phyloP scores from a whole-genome alignment of 2,888 invertebrate genomes.

The Carabus problematicus region DNA sequence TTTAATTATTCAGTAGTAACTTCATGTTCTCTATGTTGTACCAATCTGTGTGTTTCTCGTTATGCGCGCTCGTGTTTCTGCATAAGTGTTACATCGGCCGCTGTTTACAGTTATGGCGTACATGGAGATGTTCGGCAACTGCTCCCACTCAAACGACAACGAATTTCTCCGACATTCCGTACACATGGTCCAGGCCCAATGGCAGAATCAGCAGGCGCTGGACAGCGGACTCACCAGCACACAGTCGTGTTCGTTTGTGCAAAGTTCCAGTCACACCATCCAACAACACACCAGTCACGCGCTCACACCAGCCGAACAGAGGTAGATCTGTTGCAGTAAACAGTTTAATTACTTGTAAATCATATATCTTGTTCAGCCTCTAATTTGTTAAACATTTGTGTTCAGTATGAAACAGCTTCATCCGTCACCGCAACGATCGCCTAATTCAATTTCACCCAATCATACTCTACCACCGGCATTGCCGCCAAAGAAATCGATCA shows the following conservation, averaged over 20 bases:
- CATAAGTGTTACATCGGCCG: slow-evolving; percentile 25
- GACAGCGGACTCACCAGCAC: slow-evolving; percentile 61
- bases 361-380: slow-evolving; percentile 35
- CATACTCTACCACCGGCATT: slow-evolving; percentile 64
- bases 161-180: slow-evolving; percentile 89
- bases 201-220: slow-evolving; percentile 43
- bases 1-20: neutral
- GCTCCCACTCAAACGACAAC: slow-evolving; percentile 78
- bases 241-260: slow-evolving; percentile 66
- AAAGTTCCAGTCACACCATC: slow-evolving; percentile 45
- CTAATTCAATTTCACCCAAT: slow-evolving; percentile 47
- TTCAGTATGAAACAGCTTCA: slow-evolving; percentile 38
- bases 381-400: slow-evolving; percentile 43
- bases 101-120: slow-evolving; percentile 85
- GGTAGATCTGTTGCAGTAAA: slow-evolving; percentile 42
- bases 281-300: slow-evolving; percentile 48
- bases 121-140: slow-evolving; percentile 94
- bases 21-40: neutral
- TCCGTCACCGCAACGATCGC: slow-evolving; percentile 51
- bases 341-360: slow-evolving; percentile 19
- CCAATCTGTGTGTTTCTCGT: neutral
- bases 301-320: slow-evolving; percentile 47
- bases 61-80: neutral
- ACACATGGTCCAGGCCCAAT: slow-evolving; percentile 63
- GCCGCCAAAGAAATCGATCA: slow-evolving; percentile 67